These are phyloP conservation scores for Euborellia annulipes DNA, from an alignment of 1,140 invertebrate genomes.

Conservation along the genomic window DNA sequence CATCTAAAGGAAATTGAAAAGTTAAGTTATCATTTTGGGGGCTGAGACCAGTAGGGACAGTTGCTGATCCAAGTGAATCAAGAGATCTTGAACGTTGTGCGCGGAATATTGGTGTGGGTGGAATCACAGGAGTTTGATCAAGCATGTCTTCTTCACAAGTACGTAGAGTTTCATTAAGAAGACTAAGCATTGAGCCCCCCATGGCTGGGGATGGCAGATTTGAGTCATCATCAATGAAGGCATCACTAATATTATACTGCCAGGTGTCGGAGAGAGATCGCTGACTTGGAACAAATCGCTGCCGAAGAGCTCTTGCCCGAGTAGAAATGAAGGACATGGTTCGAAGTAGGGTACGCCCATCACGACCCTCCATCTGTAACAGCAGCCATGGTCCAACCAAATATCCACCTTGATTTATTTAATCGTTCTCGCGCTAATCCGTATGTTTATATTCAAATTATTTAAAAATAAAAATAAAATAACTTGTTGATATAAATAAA, in stretches of 20 bases:
- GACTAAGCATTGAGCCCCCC: conserved; percentile 12
- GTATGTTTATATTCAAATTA: too few species aligned
- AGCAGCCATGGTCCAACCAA: too few species aligned
- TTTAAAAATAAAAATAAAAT: too few species aligned
- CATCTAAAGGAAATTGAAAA: too few species aligned
- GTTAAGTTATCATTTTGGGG: neutral
- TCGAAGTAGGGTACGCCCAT: conserved; percentile 8
- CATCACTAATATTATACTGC: conserved; percentile 12
- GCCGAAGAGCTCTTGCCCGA: conserved; percentile 14
- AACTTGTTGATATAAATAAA: too few species aligned
- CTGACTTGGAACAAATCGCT: conserved; percentile 16
- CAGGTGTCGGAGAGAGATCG: conserved; percentile 17
- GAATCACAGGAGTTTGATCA: neutral
- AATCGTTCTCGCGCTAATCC: too few species aligned
- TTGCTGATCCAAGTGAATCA: conserved; percentile 8
- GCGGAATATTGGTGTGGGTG: conserved; percentile 2
- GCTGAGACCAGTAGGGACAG: neutral
- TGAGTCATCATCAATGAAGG: conserved; percentile 10
- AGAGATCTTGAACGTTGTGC: conserved; percentile 10
- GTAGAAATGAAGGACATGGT: conserved; percentile 12
- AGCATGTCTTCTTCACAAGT: neutral
- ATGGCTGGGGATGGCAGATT: conserved; percentile 16
- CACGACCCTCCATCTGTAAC: conserved; percentile 8
- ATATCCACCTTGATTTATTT: too few species aligned
- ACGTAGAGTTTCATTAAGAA: conserved; percentile 7